Evolutionary conservation across 1,140 invertebrate species (phyloP).

Genomic region (Campoletis sonorensis): DNA sequence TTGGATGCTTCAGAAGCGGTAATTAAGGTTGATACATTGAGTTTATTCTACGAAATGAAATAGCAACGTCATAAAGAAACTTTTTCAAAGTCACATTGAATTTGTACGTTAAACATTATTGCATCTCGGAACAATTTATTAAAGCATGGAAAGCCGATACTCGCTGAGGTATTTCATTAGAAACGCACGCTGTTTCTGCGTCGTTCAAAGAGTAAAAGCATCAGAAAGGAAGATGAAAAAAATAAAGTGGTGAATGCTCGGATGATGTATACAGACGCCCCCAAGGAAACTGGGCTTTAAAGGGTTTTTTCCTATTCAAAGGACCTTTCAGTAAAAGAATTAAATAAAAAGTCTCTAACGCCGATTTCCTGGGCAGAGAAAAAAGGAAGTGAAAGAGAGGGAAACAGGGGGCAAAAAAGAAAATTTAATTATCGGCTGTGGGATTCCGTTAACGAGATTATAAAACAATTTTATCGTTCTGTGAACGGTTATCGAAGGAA

Average conservation of each 20-base stretch:
- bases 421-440: background rate
- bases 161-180: too few relatives aligned
- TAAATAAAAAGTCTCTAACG: background rate
- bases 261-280: background rate
- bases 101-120: too few relatives aligned
- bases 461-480: conserved; percentile 12
- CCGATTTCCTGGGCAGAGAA: background rate
- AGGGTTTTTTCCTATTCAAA: background rate
- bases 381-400: background rate
- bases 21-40: too few relatives aligned
- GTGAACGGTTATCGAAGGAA: background rate
- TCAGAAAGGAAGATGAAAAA: background rate
- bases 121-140: too few relatives aligned
- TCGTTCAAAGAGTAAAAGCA: too few relatives aligned
- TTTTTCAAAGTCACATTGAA: too few relatives aligned
- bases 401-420: background rate
- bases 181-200: too few relatives aligned
- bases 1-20: too few relatives aligned
- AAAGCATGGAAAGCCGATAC: too few relatives aligned
- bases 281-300: background rate
- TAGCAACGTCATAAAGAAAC: too few relatives aligned
- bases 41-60: too few relatives aligned
- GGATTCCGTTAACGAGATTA: conserved; percentile 4
- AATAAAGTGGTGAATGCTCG: background rate
- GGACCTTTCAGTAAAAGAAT: background rate